Percentiles rank a stretch among this genome's conserved stretches.
phyloP scores from a whole-genome alignment of 2,113 vertebrate species.

The Ellobius talpinus region DNA sequence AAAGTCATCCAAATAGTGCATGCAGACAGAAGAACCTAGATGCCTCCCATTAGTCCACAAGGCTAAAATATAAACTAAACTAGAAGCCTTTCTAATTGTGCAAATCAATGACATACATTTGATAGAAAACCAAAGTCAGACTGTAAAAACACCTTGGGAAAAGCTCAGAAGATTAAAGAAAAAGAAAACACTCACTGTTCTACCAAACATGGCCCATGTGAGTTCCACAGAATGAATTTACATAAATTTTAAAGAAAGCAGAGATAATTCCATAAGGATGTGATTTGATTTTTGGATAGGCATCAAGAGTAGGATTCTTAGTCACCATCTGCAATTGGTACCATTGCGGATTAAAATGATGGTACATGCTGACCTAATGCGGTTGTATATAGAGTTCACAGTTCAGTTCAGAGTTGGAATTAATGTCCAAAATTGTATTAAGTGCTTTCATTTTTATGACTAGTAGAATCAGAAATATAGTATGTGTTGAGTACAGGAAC shows the following conservation, averaged over 20 bases:
- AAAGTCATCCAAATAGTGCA: neutral
- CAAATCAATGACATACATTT: neutral
- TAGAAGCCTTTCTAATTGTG: neutral
- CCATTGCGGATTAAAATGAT: neutral
- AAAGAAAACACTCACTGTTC: too few relatives aligned
- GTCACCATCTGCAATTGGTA: neutral
- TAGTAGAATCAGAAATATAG: neutral
- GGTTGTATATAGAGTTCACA: neutral
- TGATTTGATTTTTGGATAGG: neutral
- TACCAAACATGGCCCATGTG: neutral
- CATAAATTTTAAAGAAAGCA: neutral
- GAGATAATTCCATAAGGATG: neutral
- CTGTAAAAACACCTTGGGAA: neutral
- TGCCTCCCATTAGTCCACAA: neutral
- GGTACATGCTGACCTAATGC: neutral
- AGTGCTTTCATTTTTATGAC: neutral
- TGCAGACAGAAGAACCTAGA: neutral
- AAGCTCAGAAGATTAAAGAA: neutral
- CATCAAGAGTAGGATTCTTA: neutral
- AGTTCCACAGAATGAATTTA: neutral
- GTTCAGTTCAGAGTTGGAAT: neutral
- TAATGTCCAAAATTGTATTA: neutral
- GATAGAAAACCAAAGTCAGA: neutral
- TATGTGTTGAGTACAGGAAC: neutral
- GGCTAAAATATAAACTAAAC: neutral